phyloP scores from a whole-genome alignment of 2,888 invertebrate species.

The Branchipolynoe longqiensis region DNA sequence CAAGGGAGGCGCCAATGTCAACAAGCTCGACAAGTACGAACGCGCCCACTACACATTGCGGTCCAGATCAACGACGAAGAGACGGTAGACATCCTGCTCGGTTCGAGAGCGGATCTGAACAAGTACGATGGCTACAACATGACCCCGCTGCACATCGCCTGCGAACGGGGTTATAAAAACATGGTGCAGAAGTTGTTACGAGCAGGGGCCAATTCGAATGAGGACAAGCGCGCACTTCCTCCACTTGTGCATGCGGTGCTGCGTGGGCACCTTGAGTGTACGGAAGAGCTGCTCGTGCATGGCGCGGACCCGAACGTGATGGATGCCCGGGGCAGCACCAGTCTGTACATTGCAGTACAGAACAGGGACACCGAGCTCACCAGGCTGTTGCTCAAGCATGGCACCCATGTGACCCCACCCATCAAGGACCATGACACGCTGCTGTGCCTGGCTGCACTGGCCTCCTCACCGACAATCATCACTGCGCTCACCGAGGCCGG shows the following conservation, averaged over 20 bases:
- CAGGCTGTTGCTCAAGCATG: constrained; percentile 58
- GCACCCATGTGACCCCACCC: constrained; percentile 38
- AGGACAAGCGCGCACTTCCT: constrained; percentile 25
- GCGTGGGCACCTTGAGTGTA: constrained; percentile 62
- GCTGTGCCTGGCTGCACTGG: constrained; percentile 60
- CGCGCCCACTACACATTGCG: constrained; percentile 66
- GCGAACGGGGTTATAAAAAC: constrained; percentile 63
- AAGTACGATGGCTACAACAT: constrained; percentile 59
- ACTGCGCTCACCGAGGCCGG: constrained; percentile 60
- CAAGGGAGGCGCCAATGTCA: constrained; percentile 66
- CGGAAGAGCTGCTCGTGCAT: constrained; percentile 61
- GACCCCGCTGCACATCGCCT: constrained; percentile 66
- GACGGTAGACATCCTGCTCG: constrained; percentile 66
- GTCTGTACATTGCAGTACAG: constrained; percentile 64
- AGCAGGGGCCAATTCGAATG: constrained; percentile 65
- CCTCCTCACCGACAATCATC: constrained; percentile 55
- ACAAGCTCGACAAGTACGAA: constrained; percentile 66
- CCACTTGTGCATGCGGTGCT: constrained; percentile 63
- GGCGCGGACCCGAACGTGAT: constrained; percentile 65
- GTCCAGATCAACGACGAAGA: constrained; percentile 65
- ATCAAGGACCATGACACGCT: constrained; percentile 57
- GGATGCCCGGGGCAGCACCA: constrained; percentile 61
- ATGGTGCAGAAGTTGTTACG: constrained; percentile 63
- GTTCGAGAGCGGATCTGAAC: constrained; percentile 62
- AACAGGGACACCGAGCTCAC: constrained; percentile 60